A percentile compares a stretch with the other conserved stretches of the same genome.
Evolutionary conservation across 1,140 invertebrate species (phyloP).

Genomic region (Diabrotica virgifera): DNA sequence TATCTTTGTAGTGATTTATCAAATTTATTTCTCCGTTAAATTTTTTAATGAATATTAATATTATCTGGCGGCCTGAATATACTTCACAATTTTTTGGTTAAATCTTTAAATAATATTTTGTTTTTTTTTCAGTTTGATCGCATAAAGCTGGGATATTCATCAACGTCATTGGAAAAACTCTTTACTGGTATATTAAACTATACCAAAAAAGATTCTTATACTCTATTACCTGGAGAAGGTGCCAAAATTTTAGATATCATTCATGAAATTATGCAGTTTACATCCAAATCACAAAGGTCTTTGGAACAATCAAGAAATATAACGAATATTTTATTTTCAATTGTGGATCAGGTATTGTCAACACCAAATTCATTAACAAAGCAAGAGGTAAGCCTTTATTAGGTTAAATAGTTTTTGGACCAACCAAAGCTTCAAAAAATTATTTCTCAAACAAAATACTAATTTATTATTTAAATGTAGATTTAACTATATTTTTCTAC

Average conservation of each 20-base stretch:
- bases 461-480: too few relatives aligned
- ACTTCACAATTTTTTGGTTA: too few relatives aligned
- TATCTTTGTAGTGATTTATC: too few relatives aligned
- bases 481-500: too few relatives aligned
- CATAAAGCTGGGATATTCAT: conserved; percentile 56
- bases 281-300: conserved; percentile 27
- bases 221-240: conserved; percentile 58
- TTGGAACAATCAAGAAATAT: conserved; percentile 12
- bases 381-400: conserved; percentile 18
- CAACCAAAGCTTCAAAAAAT: too few relatives aligned
- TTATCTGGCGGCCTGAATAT: too few relatives aligned
- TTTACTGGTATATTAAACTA: conserved; percentile 48
- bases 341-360: conserved; percentile 19
- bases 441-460: too few relatives aligned
- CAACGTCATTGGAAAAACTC: conserved; percentile 48
- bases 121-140: conserved; percentile 52
- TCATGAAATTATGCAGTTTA: conserved; percentile 52
- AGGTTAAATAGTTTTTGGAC: too few relatives aligned
- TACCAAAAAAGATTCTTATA: conserved; percentile 36
- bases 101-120: not conserved
- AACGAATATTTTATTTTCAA: conserved; percentile 13
- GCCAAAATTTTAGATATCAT: conserved; percentile 53
- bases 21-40: too few relatives aligned
- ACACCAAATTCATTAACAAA: conserved; percentile 20
- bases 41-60: too few relatives aligned